Base-by-base conservation (phyloP, 2,888 invertebrate genomes). In the Trichopoda pennipes region DNA sequence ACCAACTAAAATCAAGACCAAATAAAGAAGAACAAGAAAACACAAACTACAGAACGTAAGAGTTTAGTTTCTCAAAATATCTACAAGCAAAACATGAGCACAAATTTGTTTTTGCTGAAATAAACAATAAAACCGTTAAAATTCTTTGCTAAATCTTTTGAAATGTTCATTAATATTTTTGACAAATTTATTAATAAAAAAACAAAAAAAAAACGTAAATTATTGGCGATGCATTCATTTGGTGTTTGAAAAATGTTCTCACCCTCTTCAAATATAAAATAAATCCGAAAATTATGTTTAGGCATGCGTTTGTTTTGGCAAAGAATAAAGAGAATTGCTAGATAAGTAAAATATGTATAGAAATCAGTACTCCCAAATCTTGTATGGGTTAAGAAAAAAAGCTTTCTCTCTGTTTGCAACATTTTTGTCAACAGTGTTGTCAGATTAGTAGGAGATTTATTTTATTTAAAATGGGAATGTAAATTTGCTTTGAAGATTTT, bases 311-410 rank as follows among this genome's bases (percentile, higher is more conserved):
- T 44, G 16, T 14, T 14, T 44, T 44, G 16, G n/a, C n/a, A 8
- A n/a, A 16, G 12, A 17, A 12, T 8, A 0, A 28, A 49, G 53
- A 63, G 77, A 19, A 78, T 72, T 78, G 78, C 78, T 64, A 78
- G n/a, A 28, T 42, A n/a, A 10, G 0, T 64, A 64, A 19, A 19
- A 16, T 42, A 7, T 12, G 3, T n/a, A n/a, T n/a, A n/a, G n/a
- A n/a, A 9, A 42, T 2, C 8, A 28, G 28, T 7, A 2, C 1
- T 28, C 7, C 3, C 28, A 28, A 28, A 28, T 28, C 28, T 28
- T n/a, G n/a, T n/a, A n/a, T n/a, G n/a, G 19, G n/a, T 58, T 2
- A 51, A 35, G 38, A 55, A 60, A 75, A n/a, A 69, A 61, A 74
- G 66, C 60, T 60, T 63, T 80, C 56, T n/a, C 32, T 56, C 42